These are phyloP conservation scores for Dipus sagitta DNA, from an alignment of 2,797 vertebrate species.

Conservation along the genomic window DNA sequence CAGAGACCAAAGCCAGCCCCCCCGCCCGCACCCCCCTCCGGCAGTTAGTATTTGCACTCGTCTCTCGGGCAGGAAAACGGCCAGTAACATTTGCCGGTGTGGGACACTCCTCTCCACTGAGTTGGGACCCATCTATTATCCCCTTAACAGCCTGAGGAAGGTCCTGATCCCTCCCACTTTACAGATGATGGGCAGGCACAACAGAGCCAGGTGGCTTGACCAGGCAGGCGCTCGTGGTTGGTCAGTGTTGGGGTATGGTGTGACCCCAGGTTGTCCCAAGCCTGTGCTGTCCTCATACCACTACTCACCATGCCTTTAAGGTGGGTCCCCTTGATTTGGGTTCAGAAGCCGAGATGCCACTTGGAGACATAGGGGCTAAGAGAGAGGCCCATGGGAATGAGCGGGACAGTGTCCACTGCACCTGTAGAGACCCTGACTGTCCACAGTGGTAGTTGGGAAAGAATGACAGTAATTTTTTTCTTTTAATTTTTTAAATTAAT, in stretches of 20 bases:
- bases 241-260: too few relatives aligned
- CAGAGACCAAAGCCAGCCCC: not conserved
- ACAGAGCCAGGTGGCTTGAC: not conserved
- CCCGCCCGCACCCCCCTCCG: too few relatives aligned
- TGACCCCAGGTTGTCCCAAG: not conserved
- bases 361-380: not conserved
- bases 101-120: not conserved
- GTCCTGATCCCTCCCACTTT: not conserved
- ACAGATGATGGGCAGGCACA: not conserved
- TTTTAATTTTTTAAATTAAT: too few relatives aligned
- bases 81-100: not conserved
- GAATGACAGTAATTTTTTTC: too few relatives aligned
- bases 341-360: too few relatives aligned
- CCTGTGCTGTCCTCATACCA: too few relatives aligned
- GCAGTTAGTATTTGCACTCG: too few relatives aligned
- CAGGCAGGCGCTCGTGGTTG: too few relatives aligned
- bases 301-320: not conserved
- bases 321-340: not conserved
- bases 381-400: not conserved
- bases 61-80: not conserved
- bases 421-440: not conserved
- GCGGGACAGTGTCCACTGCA: fast-evolving
- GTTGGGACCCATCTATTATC: not conserved
- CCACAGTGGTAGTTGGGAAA: fast-evolving
- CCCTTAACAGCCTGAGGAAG: not conserved